These are phyloP conservation scores for Hemicentrotus pulcherrimus DNA, from an alignment of 35 echinoderm and acorn worm genomes.

Conservation along the genomic window DNA sequence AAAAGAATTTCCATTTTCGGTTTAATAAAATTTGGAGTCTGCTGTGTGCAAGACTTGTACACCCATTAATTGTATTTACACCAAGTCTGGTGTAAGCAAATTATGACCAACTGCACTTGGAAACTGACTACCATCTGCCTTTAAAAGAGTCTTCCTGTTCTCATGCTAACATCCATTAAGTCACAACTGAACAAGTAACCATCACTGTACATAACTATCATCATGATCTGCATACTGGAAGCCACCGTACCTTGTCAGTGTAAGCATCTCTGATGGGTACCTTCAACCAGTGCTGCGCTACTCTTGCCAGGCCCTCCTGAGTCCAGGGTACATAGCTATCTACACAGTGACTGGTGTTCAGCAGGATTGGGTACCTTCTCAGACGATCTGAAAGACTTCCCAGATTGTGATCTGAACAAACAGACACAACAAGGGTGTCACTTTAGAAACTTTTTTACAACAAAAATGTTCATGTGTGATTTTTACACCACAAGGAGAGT, in stretches of 20 bases:
- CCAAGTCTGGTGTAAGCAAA: too few species aligned
- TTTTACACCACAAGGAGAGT: background rate
- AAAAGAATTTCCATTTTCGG: too few species aligned
- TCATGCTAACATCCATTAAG: too few species aligned
- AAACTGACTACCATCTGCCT: too few species aligned
- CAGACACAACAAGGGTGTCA: background rate
- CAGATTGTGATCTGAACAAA: slow-evolving; percentile 57
- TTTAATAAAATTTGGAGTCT: too few species aligned
- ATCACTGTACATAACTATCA: background rate
- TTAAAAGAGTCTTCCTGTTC: too few species aligned
- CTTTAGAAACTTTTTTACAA: too few species aligned
- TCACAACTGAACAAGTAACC: background rate
- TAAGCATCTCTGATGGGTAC: slow-evolving; percentile 76
- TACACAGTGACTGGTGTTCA: slow-evolving; percentile 63
- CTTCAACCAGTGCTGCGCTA: slow-evolving; percentile 87
- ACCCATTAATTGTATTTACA: too few species aligned
- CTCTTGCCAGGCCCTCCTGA: slow-evolving; percentile 72
- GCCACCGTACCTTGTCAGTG: slow-evolving; percentile 68
- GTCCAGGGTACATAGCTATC: slow-evolving; percentile 92
- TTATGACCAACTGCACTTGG: too few species aligned
- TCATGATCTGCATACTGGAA: background rate
- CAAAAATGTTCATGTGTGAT: background rate
- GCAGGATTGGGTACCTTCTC: slow-evolving; percentile 65
- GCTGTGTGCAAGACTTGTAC: too few species aligned
- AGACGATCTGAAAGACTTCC: slow-evolving; percentile 49